Base-by-base conservation (phyloP, 2,797 vertebrate species). In the Kryptolebias ocellatus region DNA sequence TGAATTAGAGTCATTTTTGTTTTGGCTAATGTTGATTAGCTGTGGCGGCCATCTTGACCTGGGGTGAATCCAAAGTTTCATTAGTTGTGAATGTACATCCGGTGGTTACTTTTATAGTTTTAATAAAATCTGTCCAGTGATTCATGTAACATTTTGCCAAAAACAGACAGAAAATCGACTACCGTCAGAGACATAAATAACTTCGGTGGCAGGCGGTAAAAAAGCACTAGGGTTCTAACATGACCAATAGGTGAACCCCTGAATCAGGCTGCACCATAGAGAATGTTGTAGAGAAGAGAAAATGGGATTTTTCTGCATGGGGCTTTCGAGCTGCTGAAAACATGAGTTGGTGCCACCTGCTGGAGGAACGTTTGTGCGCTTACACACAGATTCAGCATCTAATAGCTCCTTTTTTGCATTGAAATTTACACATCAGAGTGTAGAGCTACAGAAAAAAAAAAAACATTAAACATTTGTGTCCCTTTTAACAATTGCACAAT, bases 331-430 rank as follows among this genome's bases (percentile, higher is more conserved):
- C 29, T 31, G 9, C 15, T 70, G 50, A 60, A 60, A 31, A 53
- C 63, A 64, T 64, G 72, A 68, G 53, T 70, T 86, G 73, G 86
- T 72, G 80, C 90, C 90, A 86, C 83, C 90, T 90, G 71, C 78
- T 89, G 89, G 85, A 62, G 28, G 18, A 67, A 60, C 8, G 8
- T 0, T 4, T n/a, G 17, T 20, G 4, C 31, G 4, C 18, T 37
- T 18, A 15, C 11, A 20, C 31, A 47, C 50, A 52, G 28, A 34
- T 7, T 20, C 28, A 20, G 17, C n/a, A 49, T 11, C 54, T 29
- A 34, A 53, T 18, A 12, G 56, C 27, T 45, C 37, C 24, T 16
- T 31, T 24, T 31, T 39, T 17, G 8, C 28, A 56, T 18, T 28
- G 16, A 24, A n/a, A 10, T 5, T 31, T 11, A 12, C 16, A 60